A percentile compares a stretch with the other conserved stretches of the same genome.
phyloP scores from a whole-genome alignment of 1,140 invertebrate genomes.

The Metaphire vulgaris region DNA sequence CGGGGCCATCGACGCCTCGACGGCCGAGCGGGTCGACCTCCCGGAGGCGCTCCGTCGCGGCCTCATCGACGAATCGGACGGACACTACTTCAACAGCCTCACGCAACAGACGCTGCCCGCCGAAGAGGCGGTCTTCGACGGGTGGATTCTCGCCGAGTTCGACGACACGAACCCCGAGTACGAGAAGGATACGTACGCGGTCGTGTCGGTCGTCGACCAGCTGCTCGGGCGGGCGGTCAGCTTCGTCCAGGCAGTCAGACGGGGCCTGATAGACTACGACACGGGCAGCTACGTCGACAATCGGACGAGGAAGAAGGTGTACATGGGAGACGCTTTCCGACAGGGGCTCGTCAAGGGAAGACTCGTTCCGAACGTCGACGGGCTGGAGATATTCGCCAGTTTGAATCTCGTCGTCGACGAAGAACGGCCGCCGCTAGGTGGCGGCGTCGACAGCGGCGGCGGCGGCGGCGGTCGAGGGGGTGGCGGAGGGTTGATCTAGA shows the following conservation, averaged over 20 bases:
- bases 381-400: background rate
- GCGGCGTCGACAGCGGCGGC: background rate
- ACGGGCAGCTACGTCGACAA: conserved; percentile 29
- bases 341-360: conserved; percentile 13
- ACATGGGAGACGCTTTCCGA: conserved; percentile 26
- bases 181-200: conserved; percentile 26
- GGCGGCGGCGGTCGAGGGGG: too few species aligned
- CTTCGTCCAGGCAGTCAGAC: conserved; percentile 25
- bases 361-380: background rate
- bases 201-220: conserved; percentile 27
- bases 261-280: conserved; percentile 22
- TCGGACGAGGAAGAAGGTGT: conserved; percentile 23
- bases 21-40: conserved; percentile 19
- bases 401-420: background rate
- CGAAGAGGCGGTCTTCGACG: conserved; percentile 16
- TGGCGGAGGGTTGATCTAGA: too few species aligned
- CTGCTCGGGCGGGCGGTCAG: background rate
- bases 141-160: conserved; percentile 28
- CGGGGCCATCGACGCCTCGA: conserved; percentile 16
- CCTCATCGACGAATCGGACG: conserved; percentile 24
- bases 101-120: background rate
- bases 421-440: background rate
- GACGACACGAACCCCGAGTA: background rate
- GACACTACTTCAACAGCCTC: conserved; percentile 24
- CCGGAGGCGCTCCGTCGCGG: conserved; percentile 22